phyloP scores from a whole-genome alignment of 2,113 vertebrate genomes.

The Scomber scombrus region DNA sequence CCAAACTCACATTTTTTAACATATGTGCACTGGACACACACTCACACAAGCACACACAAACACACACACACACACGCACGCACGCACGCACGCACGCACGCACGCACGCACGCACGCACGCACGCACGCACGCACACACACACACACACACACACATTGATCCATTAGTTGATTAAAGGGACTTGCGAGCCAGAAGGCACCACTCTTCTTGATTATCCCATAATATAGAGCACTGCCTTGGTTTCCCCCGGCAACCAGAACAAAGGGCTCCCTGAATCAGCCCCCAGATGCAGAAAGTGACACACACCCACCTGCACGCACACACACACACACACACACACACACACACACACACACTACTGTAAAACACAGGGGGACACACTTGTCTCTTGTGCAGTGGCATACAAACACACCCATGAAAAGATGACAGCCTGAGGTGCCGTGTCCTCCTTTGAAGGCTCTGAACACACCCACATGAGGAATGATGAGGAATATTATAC shows the following conservation, averaged over 20 bases:
- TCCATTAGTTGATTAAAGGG: constrained; percentile 78
- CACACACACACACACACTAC: constrained; percentile 3
- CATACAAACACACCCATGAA: constrained; percentile 42
- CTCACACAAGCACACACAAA: constrained; percentile 4
- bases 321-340: constrained; percentile 8
- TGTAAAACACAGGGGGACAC: constrained; percentile 23
- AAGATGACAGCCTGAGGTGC: constrained; percentile 46
- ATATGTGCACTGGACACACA: background rate
- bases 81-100: constrained; percentile 28
- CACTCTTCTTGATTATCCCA: constrained; percentile 76
- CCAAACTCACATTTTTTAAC: constrained; percentile 17
- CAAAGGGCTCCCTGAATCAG: constrained; percentile 63
- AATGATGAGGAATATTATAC: constrained; percentile 25
- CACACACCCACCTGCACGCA: background rate
- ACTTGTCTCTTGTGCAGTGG: background rate
- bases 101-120: constrained; percentile 2
- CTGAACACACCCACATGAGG: background rate
- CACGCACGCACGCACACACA: constrained; percentile 22
- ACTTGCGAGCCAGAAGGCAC: constrained; percentile 58
- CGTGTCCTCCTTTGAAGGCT: constrained; percentile 43
- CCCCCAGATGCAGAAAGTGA: background rate
- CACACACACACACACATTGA: constrained; percentile 31
- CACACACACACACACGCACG: constrained; percentile 29
- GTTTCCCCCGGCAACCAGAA: constrained; percentile 70
- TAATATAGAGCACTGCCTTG: constrained; percentile 53